phyloP scores from a whole-genome alignment of 1,140 invertebrate species.

The Conopomorpha cramerella region DNA sequence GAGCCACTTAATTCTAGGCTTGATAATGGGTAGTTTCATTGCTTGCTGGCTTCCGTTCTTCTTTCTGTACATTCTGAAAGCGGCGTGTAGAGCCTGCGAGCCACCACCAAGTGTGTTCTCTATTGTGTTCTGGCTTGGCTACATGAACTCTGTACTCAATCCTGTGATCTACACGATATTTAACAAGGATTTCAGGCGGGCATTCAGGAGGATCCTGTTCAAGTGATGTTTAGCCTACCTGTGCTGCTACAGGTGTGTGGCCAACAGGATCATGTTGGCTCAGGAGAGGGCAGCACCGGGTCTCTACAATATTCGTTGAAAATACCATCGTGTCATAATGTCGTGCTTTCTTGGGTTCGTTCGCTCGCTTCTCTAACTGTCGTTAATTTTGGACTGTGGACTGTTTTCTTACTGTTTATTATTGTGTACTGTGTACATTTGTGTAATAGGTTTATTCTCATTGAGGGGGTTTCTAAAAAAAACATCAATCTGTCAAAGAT shows the following conservation, averaged over 20 bases:
- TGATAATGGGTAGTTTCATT: constrained; percentile 99
- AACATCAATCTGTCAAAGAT: too few species aligned
- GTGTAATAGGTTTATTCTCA: too few species aligned
- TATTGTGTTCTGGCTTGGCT: constrained; percentile 98
- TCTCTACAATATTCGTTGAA: constrained; percentile 56
- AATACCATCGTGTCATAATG: too few species aligned
- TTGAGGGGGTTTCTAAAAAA: too few species aligned
- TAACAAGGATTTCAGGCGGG: constrained; percentile 97
- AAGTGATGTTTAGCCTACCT: constrained; percentile 86
- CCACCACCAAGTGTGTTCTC: constrained; percentile 88
- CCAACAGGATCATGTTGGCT: constrained; percentile 61
- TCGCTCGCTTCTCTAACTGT: too few species aligned
- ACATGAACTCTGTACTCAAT: constrained; percentile 98
- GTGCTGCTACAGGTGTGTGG: constrained; percentile 72
- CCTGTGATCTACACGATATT: constrained; percentile 98
- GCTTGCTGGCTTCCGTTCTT: constrained; percentile 99
- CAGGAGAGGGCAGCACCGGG: constrained; percentile 64
- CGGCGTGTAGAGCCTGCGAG: constrained; percentile 75
- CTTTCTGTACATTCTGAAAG: constrained; percentile 88
- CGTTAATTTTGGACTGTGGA: too few species aligned
- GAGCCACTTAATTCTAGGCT: constrained; percentile 95
- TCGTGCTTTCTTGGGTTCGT: too few species aligned
- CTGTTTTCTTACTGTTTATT: too few species aligned
- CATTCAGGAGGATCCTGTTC: constrained; percentile 92
- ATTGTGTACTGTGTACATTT: too few species aligned